phyloP scores from a whole-genome alignment of 1,140 invertebrate genomes.

The Lepidurus arcticus region DNA sequence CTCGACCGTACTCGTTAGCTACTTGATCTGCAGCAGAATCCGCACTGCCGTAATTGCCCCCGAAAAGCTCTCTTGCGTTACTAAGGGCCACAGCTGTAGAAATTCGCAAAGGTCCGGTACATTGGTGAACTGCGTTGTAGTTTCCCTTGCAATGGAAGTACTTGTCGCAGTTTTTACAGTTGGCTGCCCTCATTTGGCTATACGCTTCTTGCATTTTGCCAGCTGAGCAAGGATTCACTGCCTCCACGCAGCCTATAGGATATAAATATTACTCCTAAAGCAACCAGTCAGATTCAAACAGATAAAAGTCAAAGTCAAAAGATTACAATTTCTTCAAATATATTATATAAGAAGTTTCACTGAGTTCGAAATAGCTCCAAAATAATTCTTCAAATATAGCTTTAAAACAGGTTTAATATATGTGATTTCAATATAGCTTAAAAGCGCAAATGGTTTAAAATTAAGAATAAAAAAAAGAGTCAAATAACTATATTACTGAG shows the following conservation, averaged over 20 bases:
- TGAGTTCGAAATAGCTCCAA: too few relatives aligned
- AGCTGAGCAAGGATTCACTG: constrained; percentile 27
- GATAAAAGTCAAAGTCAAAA: too few relatives aligned
- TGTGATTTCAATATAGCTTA: too few relatives aligned
- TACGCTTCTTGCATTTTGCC: constrained; percentile 22
- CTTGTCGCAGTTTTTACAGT: constrained; percentile 29
- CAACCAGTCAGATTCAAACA: too few relatives aligned
- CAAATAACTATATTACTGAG: too few relatives aligned
- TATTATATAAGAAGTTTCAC: too few relatives aligned
- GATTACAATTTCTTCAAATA: too few relatives aligned
- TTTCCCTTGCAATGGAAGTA: constrained; percentile 32
- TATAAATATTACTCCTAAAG: not conserved
- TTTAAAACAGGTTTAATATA: too few relatives aligned
- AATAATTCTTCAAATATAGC: too few relatives aligned
- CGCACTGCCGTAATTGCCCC: not conserved
- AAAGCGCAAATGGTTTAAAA: too few relatives aligned
- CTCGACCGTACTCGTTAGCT: constrained; percentile 26
- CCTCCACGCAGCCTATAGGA: not conserved
- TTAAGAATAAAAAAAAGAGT: too few relatives aligned
- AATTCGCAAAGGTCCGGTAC: not conserved
- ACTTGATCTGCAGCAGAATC: constrained; percentile 26
- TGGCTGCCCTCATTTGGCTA: constrained; percentile 27
- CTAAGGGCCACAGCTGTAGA: constrained; percentile 23
- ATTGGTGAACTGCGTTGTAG: constrained; percentile 24
- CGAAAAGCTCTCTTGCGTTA: not conserved